Evolutionary conservation across 2,113 vertebrate genomes (phyloP), one percentile per base, ranked within the genome.

Genomic region (Lophochroa leadbeateri): DNA sequence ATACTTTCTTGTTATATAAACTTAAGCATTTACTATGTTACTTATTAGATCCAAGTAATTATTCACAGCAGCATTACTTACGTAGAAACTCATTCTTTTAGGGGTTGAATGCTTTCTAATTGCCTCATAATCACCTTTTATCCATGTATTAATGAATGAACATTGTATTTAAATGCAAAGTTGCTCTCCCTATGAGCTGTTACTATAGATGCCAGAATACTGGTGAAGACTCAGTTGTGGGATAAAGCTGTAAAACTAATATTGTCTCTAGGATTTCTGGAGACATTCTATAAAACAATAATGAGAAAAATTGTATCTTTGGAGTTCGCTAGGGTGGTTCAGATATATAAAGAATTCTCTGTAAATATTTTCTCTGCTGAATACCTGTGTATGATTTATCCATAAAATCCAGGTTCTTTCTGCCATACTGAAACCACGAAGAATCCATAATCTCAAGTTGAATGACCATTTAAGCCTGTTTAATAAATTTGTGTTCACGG

Each of bases 141-240:
- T 5, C 8, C 21, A n/a, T 37, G 7, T 44, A 76, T 39, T 60
- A 72, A 68, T 50, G 43, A 88, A 64, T 3, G 1, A 76, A 55
- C 13, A 23, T 47, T 49, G 7, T 58, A 68, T 80, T 71, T 77
- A 74, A 69, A 84, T 57, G 41, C 3, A 55, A 83, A 61, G 16
- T 47, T 60, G 4, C 11, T 88, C 39, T 86, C 17, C 25, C 15
- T 50, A 0, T 53, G 12, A 77, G 17, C 4, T 50, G 25, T 43
- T 69, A 46, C 8, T 80, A 35, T 31, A 52, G 53, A 78, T 39
- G 39, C 41, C 47, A 17, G n/a, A 61, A 44, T 35, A 53, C 8
- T 69, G 5, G 28, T 65, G 10, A 37, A 55, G 23, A 37, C 10
- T 58, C 25, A 47, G 0, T 1, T 49, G 18, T 21, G 6, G 13